phyloP scores from a whole-genome alignment of 2,888 invertebrate species.

The Chymomyza procnemis region DNA sequence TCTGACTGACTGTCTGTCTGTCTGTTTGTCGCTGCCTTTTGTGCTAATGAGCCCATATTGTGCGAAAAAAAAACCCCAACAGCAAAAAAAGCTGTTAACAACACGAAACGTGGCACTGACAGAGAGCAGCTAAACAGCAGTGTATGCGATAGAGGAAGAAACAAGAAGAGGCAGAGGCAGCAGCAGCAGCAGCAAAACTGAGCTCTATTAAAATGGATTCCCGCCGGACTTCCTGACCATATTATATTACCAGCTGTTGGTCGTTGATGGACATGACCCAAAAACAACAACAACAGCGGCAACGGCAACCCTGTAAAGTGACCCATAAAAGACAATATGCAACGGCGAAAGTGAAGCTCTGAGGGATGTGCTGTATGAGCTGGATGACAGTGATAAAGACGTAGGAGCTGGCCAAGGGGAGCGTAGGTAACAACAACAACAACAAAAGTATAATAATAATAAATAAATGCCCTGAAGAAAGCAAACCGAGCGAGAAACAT shows the following conservation, averaged over 20 bases:
- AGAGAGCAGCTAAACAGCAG: not conserved
- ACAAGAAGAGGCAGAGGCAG: not conserved
- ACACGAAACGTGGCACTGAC: conserved; percentile 26
- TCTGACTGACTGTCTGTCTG: not conserved
- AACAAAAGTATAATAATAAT: too few species aligned
- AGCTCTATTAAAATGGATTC: conserved; percentile 71
- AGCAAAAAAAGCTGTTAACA: conserved; percentile 43
- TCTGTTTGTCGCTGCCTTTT: conserved; percentile 37
- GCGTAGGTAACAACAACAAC: not conserved
- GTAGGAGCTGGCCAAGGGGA: conserved; percentile 17
- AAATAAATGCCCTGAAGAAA: conserved; percentile 8
- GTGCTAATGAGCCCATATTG: conserved; percentile 73
- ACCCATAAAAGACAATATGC: conserved; percentile 62
- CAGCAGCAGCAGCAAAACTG: conserved; percentile 24
- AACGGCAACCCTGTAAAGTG: conserved; percentile 21
- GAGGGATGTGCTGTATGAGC: conserved; percentile 4
- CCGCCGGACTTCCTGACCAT: conserved; percentile 70
- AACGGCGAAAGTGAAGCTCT: conserved; percentile 58
- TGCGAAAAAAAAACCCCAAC: conserved; percentile 38
- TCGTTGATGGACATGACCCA: conserved; percentile 65
- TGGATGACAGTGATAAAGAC: conserved; percentile 15
- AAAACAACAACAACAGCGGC: conserved; percentile 27
- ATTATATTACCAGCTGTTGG: conserved; percentile 64
- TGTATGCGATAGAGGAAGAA: not conserved
- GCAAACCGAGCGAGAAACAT: conserved; percentile 19